These are phyloP conservation scores for Achlya flavicornis DNA, from an alignment of 2,888 invertebrate genomes.

Conservation along the genomic window DNA sequence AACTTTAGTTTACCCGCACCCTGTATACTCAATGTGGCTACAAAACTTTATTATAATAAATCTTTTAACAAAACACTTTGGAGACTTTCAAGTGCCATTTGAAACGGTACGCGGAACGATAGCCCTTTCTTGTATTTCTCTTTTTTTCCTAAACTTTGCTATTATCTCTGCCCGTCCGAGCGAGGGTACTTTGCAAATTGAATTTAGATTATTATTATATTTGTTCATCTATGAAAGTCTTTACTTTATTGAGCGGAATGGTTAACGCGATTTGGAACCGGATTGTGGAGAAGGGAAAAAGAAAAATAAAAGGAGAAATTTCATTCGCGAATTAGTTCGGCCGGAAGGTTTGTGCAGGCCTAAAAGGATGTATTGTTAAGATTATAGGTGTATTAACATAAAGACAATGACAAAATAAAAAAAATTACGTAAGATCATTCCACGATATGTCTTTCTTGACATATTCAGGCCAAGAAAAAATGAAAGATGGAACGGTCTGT, in stretches of 20 bases:
- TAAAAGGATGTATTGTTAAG: neutral
- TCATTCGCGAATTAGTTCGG: slow-evolving; percentile 7
- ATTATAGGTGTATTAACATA: neutral
- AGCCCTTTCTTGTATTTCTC: slow-evolving; percentile 14
- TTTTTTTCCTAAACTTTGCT: slow-evolving; percentile 27
- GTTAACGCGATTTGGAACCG: slow-evolving; percentile 18
- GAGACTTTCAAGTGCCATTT: slow-evolving; percentile 14
- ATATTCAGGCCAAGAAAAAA: too few species aligned
- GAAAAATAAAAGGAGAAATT: slow-evolving; percentile 13
- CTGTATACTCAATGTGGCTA: neutral
- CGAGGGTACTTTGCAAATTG: slow-evolving; percentile 30
- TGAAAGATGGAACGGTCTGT: too few species aligned
- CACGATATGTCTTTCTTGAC: too few species aligned
- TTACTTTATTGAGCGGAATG: slow-evolving; percentile 32
- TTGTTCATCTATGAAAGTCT: slow-evolving; percentile 33
- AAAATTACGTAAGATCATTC: too few species aligned
- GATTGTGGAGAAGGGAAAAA: slow-evolving; percentile 14
- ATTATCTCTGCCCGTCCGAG: slow-evolving; percentile 25
- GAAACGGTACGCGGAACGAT: slow-evolving; percentile 14
- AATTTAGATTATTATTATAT: slow-evolving; percentile 39
- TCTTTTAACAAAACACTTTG: slow-evolving; percentile 16
- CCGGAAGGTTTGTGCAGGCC: neutral
- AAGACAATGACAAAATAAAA: neutral
- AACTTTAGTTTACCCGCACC: neutral
- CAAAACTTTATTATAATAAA: slow-evolving; percentile 19